Evolutionary conservation across 2,888 invertebrate species (phyloP), one percentile per base, ranked within the genome.

Genomic region (Limnephilus rhombicus): DNA sequence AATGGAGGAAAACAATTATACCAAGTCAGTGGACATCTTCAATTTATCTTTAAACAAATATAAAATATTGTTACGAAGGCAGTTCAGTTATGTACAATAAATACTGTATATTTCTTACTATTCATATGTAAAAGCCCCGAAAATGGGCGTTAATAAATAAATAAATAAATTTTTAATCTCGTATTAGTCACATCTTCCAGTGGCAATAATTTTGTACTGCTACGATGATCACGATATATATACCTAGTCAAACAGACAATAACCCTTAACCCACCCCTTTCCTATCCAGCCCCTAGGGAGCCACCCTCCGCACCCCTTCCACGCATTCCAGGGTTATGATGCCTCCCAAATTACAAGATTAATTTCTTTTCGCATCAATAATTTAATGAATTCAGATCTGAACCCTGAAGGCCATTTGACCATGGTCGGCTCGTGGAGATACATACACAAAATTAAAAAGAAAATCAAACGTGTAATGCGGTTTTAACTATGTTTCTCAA

Each of bases 331-430:
- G 92, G 91, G 93, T 93, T 93, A 92, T 68, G 68, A 68, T 93
- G 93, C 94, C 94, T 94, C 94, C 94, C 94, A 95, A 95, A 95
- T 95, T 95, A 95, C 95, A 95, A 95, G 95, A 95, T 95, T 95
- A 95, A 95, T 95, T 95, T 95, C 95, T 95, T 95, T 95, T 95
- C 95, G 95, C 95, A 95, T 95, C 95, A 95, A 95, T 95, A 95
- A 95, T 95, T 95, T 95, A 95, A 95, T 95, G 95, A 95, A 95
- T 95, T 95, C 95, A 95, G 94, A 95, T 94, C 95, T 94, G 83
- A 53, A 80, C 91, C 93, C 68, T 85, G 49, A 49, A 68, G 92
- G 93, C 91, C 85, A 91, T 90, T 81, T 68, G 31, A 41, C 34
- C 92, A 91, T n/a, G 49, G 91, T 34, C 83, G 93, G 37, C 92